Evolutionary conservation across 2,797 vertebrate species (phyloP).

Genomic region (Phrynocephalus vlangalii): DNA sequence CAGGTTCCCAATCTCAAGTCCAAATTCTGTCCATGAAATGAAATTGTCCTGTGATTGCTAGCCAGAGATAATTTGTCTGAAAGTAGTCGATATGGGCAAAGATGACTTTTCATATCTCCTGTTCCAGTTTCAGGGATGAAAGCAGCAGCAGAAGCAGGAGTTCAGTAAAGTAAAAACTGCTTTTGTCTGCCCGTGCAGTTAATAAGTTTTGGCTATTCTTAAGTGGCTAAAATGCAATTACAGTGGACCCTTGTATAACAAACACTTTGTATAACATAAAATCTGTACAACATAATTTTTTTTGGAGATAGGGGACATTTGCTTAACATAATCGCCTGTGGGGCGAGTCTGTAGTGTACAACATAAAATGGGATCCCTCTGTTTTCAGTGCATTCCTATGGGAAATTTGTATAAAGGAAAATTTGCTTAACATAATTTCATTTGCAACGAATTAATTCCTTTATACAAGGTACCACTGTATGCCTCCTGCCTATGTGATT

Average conservation of each 20-base stretch:
- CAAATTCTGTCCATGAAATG: not conserved
- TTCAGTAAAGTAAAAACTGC: not conserved
- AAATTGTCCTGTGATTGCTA: not conserved
- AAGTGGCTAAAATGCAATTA: not conserved
- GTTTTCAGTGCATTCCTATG: too few species aligned
- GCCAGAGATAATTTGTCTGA: not conserved
- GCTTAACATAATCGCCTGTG: too few species aligned
- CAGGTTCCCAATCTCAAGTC: not conserved
- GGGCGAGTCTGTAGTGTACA: too few species aligned
- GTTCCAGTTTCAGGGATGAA: not conserved
- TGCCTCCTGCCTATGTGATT: not conserved
- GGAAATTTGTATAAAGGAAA: too few species aligned
- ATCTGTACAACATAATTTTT: too few species aligned
- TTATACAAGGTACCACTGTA: not conserved
- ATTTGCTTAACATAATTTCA: too few species aligned
- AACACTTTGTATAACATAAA: too few species aligned
- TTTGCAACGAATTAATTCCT: too few species aligned
- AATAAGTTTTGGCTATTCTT: not conserved
- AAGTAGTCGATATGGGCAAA: accelerated
- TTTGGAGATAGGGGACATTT: too few species aligned
- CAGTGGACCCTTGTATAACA: too few species aligned
- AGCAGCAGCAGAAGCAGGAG: not conserved
- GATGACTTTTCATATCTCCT: accelerated
- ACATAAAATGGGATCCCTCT: too few species aligned
- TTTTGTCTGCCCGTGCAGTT: too few species aligned